Base-by-base conservation (phyloP, 2,113 vertebrate genomes). In the Poeciliopsis turrubarensis region DNA sequence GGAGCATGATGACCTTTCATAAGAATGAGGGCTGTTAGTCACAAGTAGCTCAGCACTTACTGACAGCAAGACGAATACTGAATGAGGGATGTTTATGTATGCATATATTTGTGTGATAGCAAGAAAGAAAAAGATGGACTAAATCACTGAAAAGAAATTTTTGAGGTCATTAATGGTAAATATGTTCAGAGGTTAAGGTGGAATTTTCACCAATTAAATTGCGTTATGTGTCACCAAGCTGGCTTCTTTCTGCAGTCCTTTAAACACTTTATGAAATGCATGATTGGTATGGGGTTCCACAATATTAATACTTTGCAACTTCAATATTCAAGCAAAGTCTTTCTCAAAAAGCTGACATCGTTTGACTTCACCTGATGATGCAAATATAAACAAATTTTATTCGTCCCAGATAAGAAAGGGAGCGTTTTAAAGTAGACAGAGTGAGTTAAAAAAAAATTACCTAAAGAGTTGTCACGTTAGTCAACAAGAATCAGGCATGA, bases 41-140 rank as follows among this genome's bases (percentile, higher is more conserved):
- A 91, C 91, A 81, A 87, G 83, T 92, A 87, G 91, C 88, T 91
- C 87, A 86, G 77, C 86, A 87, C 85, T 89, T 87, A 87, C 86
- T 86, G 88, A 91, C 92, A 91, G 91, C 85, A 84, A 73, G 81
- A 73, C 68, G 78, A 88, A 87, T 89, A 83, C 82, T 83, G 75
- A 89, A 88, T 86, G 85, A 91, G 83, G 86, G 82, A 57, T 65
- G 62, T 72, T 44, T 72, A 76, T 37, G 32, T 65, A 54, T 34
- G 64, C 39, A 57, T 65, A 73, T 7, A 37, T 27, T 51, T 57
- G 64, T 11, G 69, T 61, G 68, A 41, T 26, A 65, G 47, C 47
- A 10, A 62, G 47, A 6, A n/a, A 13, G 19, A 70, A 39, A 69
- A 31, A 26, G 15, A 75, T 39, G 72, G 17, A 81, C 11, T n/a